These are phyloP conservation scores for Rhyacophila brunnea DNA, from an alignment of 1,140 invertebrate genomes.

Conservation along the genomic window DNA sequence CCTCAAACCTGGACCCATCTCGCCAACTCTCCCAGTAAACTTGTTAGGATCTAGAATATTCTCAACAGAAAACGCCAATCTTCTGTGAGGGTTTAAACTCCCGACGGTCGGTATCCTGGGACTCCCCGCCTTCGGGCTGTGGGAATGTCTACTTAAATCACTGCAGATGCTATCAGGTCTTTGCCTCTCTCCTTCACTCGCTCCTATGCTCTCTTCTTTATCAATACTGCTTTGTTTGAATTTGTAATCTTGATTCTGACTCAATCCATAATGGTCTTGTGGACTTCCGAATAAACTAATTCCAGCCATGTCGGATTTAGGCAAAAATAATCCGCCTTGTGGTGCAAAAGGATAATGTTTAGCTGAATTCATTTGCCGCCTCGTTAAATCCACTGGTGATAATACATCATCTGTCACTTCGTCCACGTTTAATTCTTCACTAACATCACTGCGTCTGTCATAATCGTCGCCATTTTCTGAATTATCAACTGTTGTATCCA, in stretches of 20 bases:
- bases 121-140: slow-evolving; percentile 42
- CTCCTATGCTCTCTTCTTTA: slow-evolving; percentile 5
- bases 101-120: slow-evolving; percentile 41
- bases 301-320: slow-evolving; percentile 20
- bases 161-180: slow-evolving; percentile 49
- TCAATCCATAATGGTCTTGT: slow-evolving; percentile 29
- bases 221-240: slow-evolving; percentile 22
- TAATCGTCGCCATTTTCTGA: slow-evolving; percentile 40
- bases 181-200: slow-evolving; percentile 25
- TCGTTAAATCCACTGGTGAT: slow-evolving; percentile 48
- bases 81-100: slow-evolving; percentile 43
- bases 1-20: slow-evolving; percentile 28
- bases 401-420: slow-evolving; percentile 42
- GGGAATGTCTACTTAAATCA: slow-evolving; percentile 43
- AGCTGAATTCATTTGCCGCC: slow-evolving; percentile 35
- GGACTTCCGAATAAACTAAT: slow-evolving; percentile 33
- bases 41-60: slow-evolving; percentile 90
- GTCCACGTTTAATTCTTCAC: slow-evolving; percentile 46
- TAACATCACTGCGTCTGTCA: slow-evolving; percentile 36
- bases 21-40: slow-evolving; percentile 66
- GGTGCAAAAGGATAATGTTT: slow-evolving; percentile 22
- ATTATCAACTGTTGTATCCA: slow-evolving; percentile 8
- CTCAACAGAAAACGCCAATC: slow-evolving; percentile 84
- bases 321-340: slow-evolving; percentile 32
- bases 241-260: slow-evolving; percentile 28